A percentile compares a stretch with the other conserved stretches of the same genome.
phyloP scores from a whole-genome alignment of 2,797 vertebrate genomes.

The Brachyrhaphis roseni region DNA sequence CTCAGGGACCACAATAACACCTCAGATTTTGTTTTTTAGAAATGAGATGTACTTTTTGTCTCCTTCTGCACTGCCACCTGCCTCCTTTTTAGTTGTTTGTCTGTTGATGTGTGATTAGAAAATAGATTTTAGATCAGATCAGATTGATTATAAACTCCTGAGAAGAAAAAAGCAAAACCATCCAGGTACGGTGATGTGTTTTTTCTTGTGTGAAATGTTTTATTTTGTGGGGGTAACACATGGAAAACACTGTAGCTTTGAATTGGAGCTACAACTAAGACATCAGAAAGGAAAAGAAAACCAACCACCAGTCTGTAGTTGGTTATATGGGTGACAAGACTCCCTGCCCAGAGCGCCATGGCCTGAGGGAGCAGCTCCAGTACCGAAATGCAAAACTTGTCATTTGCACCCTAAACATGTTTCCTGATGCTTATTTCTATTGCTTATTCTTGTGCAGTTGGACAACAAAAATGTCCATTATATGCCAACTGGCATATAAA shows the following conservation, averaged over 20 bases:
- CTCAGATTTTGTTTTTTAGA: slow-evolving; percentile 24
- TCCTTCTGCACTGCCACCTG: slow-evolving; percentile 13
- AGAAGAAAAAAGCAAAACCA: background rate
- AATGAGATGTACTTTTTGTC: slow-evolving; percentile 3
- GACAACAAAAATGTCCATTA: too few species aligned
- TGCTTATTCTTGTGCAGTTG: background rate
- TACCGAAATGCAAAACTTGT: background rate
- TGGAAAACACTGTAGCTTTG: background rate
- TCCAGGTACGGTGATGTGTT: background rate
- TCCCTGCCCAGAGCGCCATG: background rate
- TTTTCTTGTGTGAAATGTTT: background rate
- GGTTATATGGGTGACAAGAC: background rate
- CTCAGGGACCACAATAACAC: slow-evolving; percentile 77
- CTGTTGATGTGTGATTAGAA: background rate
- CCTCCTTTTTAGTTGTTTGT: background rate
- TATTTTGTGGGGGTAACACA: background rate
- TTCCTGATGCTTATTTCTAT: background rate
- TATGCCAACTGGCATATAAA: too few species aligned
- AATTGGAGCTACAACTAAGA: background rate
- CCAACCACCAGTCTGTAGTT: background rate
- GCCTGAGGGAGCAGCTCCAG: background rate
- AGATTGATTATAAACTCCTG: background rate
- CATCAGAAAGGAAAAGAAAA: background rate
- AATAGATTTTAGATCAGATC: background rate
- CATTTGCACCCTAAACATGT: background rate